Evolutionary conservation across 2,888 invertebrate genomes (phyloP), one percentile per base, ranked within the genome.

Genomic region (Homarus gammarus): DNA sequence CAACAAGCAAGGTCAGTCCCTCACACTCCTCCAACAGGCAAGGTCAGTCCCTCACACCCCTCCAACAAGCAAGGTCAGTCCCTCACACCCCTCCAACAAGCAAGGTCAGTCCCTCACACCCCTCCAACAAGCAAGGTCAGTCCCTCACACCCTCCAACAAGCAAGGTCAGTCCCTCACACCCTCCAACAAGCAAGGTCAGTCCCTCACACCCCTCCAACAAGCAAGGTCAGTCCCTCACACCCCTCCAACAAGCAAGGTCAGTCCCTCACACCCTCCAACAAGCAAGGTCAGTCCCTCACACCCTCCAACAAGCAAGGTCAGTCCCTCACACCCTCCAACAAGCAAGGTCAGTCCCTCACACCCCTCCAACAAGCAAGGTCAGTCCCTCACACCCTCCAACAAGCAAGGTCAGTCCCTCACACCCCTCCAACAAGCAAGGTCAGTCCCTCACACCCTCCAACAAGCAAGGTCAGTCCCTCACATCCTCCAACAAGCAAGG

Each of bases 121-220:
- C n/a, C 12, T 44, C 44, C 12, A 8, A n/a, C n/a, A n/a, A 44
- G 5, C 6, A 44, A 12, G 44, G 12, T 44, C 44, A 44, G 6
- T 44, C 12, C 44, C 44, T 44, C 44, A 44, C 12, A 44, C 88
- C 88, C 27, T 84, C 87, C 72, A 44, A 40, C 75, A 78, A 72
- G 38, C 56, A 79, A 56, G 78, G 72, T 83, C 8, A 70, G 70
- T 44, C 10, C 2, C 22, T 27, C 38, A 64, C 31, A 33, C 31
- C 12, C 15, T 15, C 8, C n/a, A 18, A 18, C 12, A 33, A 72
- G 33, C 15, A 49, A 49, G 15, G 49, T 15, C 49, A 8, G 15
- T 49, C 15, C 8, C 15, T 49, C 49, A 49, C 15, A 8, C 6
- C 1, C 33, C 73, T 83, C 87, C 51, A 40, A 36, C 73, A 68